phyloP scores from a whole-genome alignment of 2,888 invertebrate species.

The Timema podura region DNA sequence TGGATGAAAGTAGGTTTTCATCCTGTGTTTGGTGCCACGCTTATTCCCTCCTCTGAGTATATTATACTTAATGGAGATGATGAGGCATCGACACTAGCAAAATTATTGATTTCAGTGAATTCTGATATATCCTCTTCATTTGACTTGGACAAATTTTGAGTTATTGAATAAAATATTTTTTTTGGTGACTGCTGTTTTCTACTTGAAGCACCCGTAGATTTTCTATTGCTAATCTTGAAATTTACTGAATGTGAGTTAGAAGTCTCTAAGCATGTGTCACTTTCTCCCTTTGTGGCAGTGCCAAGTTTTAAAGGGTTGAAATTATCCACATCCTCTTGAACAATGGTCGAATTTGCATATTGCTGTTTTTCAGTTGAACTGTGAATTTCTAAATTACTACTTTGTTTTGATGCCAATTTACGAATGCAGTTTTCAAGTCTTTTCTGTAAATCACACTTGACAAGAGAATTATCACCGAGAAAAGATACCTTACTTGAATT shows the following conservation, averaged over 20 bases:
- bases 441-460: slow-evolving; percentile 34
- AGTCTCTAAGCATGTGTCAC: not conserved
- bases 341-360: slow-evolving; percentile 3
- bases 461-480: slow-evolving; percentile 27
- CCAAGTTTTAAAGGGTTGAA: slow-evolving; percentile 41
- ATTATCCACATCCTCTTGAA: slow-evolving; percentile 32
- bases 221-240: too few species aligned
- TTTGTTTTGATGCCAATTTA: slow-evolving; percentile 27
- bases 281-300: slow-evolving; percentile 39
- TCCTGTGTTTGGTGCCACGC: too few species aligned
- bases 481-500: not conserved
- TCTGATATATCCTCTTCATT: too few species aligned
- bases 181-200: slow-evolving; percentile 33
- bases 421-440: slow-evolving; percentile 35
- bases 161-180: slow-evolving; percentile 24
- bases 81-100: too few species aligned
- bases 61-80: too few species aligned
- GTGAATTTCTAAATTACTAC: not conserved
- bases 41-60: too few species aligned
- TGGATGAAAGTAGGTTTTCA: too few species aligned
- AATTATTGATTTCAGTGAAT: too few species aligned
- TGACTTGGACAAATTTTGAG: not conserved
- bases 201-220: slow-evolving; percentile 23
- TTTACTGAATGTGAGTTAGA: too few species aligned
- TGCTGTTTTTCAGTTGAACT: not conserved